phyloP scores from a whole-genome alignment of 2,888 invertebrate species.

The Rhamphomyia laevipes region DNA sequence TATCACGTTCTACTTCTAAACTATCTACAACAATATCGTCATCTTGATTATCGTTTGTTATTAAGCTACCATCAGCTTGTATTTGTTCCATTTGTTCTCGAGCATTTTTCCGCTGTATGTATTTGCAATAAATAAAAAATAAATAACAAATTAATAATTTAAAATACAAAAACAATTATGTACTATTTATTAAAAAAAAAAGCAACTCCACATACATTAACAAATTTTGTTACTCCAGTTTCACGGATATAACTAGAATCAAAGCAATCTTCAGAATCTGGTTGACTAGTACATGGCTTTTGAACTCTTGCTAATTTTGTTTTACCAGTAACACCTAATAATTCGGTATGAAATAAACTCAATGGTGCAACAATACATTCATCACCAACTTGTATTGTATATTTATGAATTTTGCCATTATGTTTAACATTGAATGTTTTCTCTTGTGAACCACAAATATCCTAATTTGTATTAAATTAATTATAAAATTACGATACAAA shows the following conservation, averaged over 20 bases:
- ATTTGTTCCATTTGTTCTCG: conserved; percentile 39
- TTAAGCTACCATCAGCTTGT: conserved; percentile 35
- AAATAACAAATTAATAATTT: background rate
- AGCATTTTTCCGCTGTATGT: conserved; percentile 43
- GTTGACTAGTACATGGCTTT: conserved; percentile 49
- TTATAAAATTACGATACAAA: background rate
- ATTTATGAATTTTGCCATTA: conserved; percentile 55
- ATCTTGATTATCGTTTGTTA: conserved; percentile 43
- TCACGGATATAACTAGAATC: conserved; percentile 86
- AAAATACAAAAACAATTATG: background rate
- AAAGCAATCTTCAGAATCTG: conserved; percentile 85
- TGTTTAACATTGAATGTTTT: conserved; percentile 65
- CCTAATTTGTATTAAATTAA: conserved; percentile 33
- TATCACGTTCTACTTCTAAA: conserved; percentile 39
- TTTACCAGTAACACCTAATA: conserved; percentile 68
- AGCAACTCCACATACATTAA: conserved; percentile 11
- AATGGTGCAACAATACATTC: conserved; percentile 87
- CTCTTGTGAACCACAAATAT: conserved; percentile 79
- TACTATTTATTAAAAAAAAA: background rate
- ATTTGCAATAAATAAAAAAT: background rate
- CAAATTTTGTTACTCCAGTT: conserved; percentile 49
- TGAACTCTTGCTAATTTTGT: conserved; percentile 61
- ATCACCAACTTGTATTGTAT: conserved; percentile 71
- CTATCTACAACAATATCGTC: conserved; percentile 65
- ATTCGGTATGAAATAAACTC: conserved; percentile 76